These are phyloP conservation scores for Micromesistius poutassou DNA, from an alignment of 2,797 vertebrate genomes.

Conservation along the genomic window DNA sequence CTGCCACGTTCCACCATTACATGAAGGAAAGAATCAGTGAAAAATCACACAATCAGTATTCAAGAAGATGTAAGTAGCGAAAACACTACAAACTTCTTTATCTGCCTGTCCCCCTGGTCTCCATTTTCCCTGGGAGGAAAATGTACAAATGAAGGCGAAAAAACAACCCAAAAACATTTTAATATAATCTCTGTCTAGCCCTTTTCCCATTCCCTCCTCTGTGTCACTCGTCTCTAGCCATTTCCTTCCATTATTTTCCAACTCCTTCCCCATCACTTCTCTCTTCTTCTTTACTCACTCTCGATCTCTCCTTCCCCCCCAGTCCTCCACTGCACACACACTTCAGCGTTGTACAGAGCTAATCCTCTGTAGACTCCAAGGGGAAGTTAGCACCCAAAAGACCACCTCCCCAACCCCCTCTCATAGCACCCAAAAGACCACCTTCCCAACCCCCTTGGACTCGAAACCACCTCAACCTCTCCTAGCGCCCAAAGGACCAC, in stretches of 20 bases:
- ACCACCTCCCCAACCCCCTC: too few relatives aligned
- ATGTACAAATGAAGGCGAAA: background rate
- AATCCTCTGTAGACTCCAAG: too few relatives aligned
- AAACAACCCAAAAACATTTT: background rate
- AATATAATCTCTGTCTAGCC: background rate
- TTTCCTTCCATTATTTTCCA: too few relatives aligned
- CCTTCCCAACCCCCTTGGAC: conserved; percentile 5
- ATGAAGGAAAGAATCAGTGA: background rate
- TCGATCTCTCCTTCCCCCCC: too few relatives aligned
- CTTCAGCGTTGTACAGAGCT: too few relatives aligned
- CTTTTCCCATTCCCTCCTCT: background rate
- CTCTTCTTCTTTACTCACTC: too few relatives aligned
- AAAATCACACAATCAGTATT: conserved; percentile 2
- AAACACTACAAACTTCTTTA: background rate
- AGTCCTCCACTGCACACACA: background rate
- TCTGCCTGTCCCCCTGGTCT: background rate
- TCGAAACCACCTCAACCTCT: background rate
- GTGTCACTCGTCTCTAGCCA: background rate
- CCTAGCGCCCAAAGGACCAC: background rate
- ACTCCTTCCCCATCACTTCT: too few relatives aligned
- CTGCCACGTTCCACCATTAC: background rate
- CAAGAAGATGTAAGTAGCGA: background rate
- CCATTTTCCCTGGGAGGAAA: background rate
- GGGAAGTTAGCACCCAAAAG: too few relatives aligned
- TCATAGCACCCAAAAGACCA: too few relatives aligned